Evolutionary conservation across 2,113 vertebrate genomes (phyloP).

Genomic region (Cryptomyrus ogoouensis): DNA sequence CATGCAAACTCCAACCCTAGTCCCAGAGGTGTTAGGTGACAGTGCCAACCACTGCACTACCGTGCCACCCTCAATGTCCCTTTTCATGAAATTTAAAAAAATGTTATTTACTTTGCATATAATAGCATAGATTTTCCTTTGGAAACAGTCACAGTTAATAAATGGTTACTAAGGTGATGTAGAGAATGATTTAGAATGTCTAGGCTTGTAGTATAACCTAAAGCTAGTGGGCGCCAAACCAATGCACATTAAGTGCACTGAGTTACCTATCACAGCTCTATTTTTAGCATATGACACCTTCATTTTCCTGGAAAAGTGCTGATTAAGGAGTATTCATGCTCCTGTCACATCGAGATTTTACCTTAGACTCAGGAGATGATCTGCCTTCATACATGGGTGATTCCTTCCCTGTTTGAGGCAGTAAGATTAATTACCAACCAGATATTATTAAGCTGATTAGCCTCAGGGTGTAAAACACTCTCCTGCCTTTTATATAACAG

Average conservation of each 20-base stretch:
- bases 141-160: neutral
- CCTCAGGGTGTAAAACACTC: neutral
- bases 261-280: neutral
- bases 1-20: no score
- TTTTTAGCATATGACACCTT: neutral
- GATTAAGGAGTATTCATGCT: neutral
- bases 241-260: no score
- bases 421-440: neutral
- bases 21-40: no score
- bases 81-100: neutral
- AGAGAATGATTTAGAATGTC: neutral
- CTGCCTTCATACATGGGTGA: neutral
- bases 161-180: neutral
- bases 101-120: neutral
- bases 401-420: neutral
- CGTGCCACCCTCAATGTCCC: neutral
- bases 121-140: neutral
- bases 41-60: no score
- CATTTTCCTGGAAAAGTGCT: neutral
- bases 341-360: neutral
- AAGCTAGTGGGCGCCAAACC: neutral
- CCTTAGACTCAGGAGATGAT: neutral
- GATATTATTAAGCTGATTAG: neutral
- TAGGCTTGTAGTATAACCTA: neutral
- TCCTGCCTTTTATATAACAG: neutral